phyloP scores from a whole-genome alignment of 2,888 invertebrate genomes.

The Andrena minutula region DNA sequence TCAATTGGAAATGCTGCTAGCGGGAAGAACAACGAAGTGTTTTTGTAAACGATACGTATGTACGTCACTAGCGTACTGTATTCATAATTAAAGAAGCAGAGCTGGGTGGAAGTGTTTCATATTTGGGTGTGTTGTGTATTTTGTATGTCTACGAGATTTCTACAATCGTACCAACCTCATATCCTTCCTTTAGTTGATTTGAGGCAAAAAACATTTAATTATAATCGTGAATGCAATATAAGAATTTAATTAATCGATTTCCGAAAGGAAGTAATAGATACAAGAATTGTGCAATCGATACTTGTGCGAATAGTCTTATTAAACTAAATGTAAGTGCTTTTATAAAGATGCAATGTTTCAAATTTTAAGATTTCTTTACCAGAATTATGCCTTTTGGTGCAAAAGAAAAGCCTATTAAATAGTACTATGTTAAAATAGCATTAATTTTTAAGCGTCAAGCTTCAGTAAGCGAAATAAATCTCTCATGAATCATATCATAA shows the following conservation, averaged over 20 bases:
- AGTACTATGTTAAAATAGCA: background rate
- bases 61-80: constrained; percentile 25
- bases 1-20: constrained; percentile 19
- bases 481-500: constrained; percentile 22
- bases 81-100: constrained; percentile 37
- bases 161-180: constrained; percentile 87
- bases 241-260: constrained; percentile 36
- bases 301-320: background rate
- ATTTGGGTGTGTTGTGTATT: constrained; percentile 67
- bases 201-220: constrained; percentile 72
- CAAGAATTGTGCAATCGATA: constrained; percentile 26
- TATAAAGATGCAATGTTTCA: background rate
- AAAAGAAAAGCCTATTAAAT: background rate
- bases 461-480: background rate
- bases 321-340: background rate
- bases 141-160: constrained; percentile 56
- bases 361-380: background rate
- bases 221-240: constrained; percentile 50
- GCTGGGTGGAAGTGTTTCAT: constrained; percentile 59
- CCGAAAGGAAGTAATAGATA: constrained; percentile 16
- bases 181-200: constrained; percentile 86
- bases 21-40: constrained; percentile 16
- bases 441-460: background rate
- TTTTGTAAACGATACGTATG: constrained; percentile 16
- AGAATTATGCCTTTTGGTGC: constrained; percentile 3